Conservation (phyloP, 2,797 vertebrate genomes). For the Sylvilagus floridanus region DNA sequence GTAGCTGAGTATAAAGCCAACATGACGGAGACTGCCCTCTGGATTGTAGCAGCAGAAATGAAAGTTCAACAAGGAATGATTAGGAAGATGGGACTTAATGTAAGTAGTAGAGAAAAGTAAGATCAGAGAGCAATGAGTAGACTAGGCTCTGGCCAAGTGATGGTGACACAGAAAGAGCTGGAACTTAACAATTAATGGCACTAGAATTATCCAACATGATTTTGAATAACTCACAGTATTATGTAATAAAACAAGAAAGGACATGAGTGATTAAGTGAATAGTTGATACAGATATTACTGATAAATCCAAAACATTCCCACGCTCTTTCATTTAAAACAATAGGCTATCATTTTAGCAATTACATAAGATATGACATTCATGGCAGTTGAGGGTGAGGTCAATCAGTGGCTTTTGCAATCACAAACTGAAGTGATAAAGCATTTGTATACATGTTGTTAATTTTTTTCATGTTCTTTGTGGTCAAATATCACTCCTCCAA, state of each 20-base stretch:
- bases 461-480: conserved; percentile 43
- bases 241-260: conserved; percentile 48
- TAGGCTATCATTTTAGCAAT: conserved; percentile 65
- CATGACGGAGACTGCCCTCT: conserved; percentile 6
- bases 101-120: conserved; percentile 9
- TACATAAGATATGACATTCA: conserved; percentile 62
- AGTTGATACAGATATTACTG: conserved; percentile 64
- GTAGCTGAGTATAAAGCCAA: conserved; percentile 24
- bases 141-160: neutral
- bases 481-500: conserved; percentile 50
- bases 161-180: conserved; percentile 18
- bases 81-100: neutral
- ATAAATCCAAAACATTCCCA: conserved; percentile 47
- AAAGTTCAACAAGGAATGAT: neutral
- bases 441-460: conserved; percentile 34
- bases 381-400: conserved; percentile 35
- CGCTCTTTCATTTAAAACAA: conserved; percentile 51
- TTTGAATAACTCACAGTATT: conserved; percentile 60
- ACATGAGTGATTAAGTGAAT: conserved; percentile 35
- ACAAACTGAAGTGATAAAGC: conserved; percentile 52
- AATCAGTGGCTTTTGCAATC: conserved; percentile 45
- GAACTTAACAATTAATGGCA: neutral
- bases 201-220: conserved; percentile 34
- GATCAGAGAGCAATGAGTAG: conserved; percentile 6
- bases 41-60: conserved; percentile 10